phyloP scores from a whole-genome alignment of 2,113 vertebrate species.

The Ariopsis seemanni region DNA sequence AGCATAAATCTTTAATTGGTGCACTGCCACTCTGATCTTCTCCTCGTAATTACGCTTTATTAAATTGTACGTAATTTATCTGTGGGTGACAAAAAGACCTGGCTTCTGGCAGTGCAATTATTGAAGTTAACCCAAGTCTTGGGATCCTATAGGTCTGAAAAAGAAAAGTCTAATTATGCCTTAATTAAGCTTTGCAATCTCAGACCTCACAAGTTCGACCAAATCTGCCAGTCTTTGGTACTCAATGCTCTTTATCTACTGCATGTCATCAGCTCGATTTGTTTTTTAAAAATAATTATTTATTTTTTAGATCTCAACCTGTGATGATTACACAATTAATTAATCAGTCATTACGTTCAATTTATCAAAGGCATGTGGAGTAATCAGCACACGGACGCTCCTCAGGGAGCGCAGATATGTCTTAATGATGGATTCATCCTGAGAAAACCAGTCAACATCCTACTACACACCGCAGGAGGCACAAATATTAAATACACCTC shows the following conservation, averaged over 20 bases:
- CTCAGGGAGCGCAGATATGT: conserved; percentile 38
- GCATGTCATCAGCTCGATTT: neutral
- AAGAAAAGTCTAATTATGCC: conserved; percentile 67
- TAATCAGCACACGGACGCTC: conserved; percentile 45
- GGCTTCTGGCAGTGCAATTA: conserved; percentile 65
- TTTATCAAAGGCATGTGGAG: conserved; percentile 44
- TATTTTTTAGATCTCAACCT: conserved; percentile 35
- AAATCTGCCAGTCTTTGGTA: conserved; percentile 39
- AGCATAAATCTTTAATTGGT: conserved; percentile 20
- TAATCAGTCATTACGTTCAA: conserved; percentile 48
- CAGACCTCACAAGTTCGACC: conserved; percentile 40
- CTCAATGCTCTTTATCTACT: conserved; percentile 9
- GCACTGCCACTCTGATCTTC: conserved; percentile 68
- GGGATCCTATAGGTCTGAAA: conserved; percentile 63
- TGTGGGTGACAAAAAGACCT: conserved; percentile 54
- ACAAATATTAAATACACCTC: conserved; percentile 39
- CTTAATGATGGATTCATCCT: conserved; percentile 53
- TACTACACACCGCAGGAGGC: conserved; percentile 27
- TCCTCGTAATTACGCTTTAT: conserved; percentile 71
- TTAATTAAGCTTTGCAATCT: conserved; percentile 65
- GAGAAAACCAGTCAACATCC: conserved; percentile 30
- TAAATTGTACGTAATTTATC: conserved; percentile 69
- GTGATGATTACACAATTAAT: conserved; percentile 52
- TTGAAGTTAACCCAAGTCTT: conserved; percentile 64
- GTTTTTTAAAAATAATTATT: neutral